Base-by-base conservation (phyloP, 2,113 vertebrate species). In the Pluvianellus socialis region DNA sequence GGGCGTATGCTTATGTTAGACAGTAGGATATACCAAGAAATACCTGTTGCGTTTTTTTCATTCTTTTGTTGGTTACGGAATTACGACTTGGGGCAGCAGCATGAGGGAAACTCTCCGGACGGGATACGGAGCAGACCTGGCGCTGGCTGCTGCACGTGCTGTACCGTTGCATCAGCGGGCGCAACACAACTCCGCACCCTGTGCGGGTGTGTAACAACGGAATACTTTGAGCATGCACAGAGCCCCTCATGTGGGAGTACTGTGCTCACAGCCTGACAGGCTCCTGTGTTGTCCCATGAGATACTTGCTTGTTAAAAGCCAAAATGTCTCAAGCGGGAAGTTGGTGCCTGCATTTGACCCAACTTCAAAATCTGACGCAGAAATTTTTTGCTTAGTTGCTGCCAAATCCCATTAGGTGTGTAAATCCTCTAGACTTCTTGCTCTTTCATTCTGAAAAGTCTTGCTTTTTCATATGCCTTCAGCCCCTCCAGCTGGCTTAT, bases 231-330 rank as follows among this genome's bases (percentile, higher is more conserved):
- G 66, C 28, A 9, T 5, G 6, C 49, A 59, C 26, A 62, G 47
- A 63, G 49, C 35, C 35, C 20, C 28, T 89, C 33, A 4, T 14
- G 33, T 28, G 63, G 50, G 22, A 84, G 1, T 26, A 8, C 40
- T 65, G 32, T 49, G 20, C 67, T 88, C 47, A 40, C 27, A 80
- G 55, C 27, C 67, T 61, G 38, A 42, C 26, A 47, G 30, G 20
- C 47, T 74, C 65, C 15, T 38, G 5, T 0, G 0, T n/a, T 2
- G 8, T 14, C 7, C 40, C 30, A 19, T 14, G n/a, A 72, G 53
- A 68, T 15, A 26, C 35, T 55, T 55, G 10, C 26, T n/a, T 16
- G 10, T 26, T 38, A 24, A 38, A 38, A 19, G 27, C n/a, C 63
- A 84, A n/a, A 94, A 71, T 28, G 11, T 11, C 24, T 67, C 14